Evolutionary conservation across 1,140 invertebrate genomes (phyloP), one percentile per base, ranked within the genome.

Genomic region (Nasonia giraulti): DNA sequence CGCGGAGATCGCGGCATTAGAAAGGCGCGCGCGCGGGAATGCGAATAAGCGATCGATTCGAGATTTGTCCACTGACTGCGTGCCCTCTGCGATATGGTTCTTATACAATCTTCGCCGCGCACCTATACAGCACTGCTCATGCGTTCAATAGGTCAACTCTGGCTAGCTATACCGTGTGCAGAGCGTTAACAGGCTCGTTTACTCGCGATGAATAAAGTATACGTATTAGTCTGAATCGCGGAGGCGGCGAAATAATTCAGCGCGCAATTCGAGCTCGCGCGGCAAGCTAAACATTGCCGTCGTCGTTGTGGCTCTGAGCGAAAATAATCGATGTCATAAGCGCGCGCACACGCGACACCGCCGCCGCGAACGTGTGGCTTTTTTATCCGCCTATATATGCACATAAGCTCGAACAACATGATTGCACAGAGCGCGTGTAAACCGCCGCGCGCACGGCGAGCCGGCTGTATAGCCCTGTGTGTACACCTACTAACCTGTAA

Each of bases 11-110:
- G 47, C 47, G 14, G 55, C 44, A 82, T 82, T 82, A 82, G 80
- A 82, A 82, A 82, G 73, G 81, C 75, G 69, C 80, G 12, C 20
- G 62, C 66, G n/a, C n/a, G 17, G 1, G 68, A 33, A 62, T 23
- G 40, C 40, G 14, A 33, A 81, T 27, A 27, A 81, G 66, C 37
- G 71, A 81, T 81, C 47, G 69, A 74, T 74, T 62, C 47, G 11
- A 55, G 55, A 62, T 62, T n/a, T 62, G 33, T 37, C 33, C 33
- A 4, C 33, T 6, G 33, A 1, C 33, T 37, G 33, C 33, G 33
- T 37, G 33, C 3, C 5, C 33, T 4, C 33, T 37, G 33, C 3
- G 33, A 37, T 27, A 27, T 6, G 33, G 4, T 37, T 37, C 33
- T 5, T 37, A 27, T 27, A 37, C 33, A 37, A 6, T 37, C 33